A percentile compares a stretch with the other conserved stretches of the same genome.
Conservation (phyloP, 2,113 vertebrate species). For the Amazona vittata region DNA sequence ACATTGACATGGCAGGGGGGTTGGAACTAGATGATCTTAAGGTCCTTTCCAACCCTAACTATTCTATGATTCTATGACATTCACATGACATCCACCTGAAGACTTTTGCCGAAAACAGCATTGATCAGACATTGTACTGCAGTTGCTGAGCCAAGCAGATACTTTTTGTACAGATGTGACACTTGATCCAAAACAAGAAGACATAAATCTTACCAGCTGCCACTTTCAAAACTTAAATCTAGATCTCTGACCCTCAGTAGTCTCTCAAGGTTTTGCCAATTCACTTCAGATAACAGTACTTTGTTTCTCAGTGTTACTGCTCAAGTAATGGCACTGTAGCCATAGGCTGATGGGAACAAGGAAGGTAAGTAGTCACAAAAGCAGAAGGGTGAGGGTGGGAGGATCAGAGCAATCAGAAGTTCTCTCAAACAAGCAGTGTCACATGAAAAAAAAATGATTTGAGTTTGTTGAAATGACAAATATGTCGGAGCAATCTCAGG, state of each 20-base stretch:
- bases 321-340: neutral
- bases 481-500: no score
- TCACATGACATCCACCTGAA: neutral
- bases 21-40: no score
- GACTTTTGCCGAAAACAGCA: neutral
- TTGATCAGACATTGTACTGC: neutral
- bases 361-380: neutral
- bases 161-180: accelerated
- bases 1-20: neutral
- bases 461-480: no score
- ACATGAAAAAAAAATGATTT: neutral
- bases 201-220: neutral
- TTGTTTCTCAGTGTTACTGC: neutral
- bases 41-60: no score
- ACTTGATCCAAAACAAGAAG: neutral
- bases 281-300: neutral
- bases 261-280: neutral
- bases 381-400: neutral
- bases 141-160: neutral
- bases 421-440: neutral
- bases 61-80: no score
- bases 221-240: neutral
- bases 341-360: neutral
- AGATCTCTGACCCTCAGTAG: neutral
- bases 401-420: neutral